Conservation (phyloP, 2,888 invertebrate species). For the Subacronicta megacephala region DNA sequence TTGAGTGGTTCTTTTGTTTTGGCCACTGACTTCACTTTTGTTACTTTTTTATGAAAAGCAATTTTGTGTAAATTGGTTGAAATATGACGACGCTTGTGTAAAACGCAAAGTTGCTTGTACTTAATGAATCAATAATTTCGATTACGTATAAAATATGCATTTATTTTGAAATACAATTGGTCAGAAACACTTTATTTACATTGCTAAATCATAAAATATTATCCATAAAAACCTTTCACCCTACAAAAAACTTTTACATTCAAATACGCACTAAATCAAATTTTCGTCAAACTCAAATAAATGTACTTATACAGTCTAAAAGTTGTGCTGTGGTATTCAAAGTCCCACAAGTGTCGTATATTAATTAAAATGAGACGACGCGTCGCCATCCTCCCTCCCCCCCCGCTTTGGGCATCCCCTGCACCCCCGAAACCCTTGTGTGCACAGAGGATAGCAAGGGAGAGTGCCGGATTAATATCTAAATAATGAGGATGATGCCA, state of each 20-base stretch:
- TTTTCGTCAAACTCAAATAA: constrained; percentile 41
- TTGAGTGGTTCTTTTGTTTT: too few species aligned
- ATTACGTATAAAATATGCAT: too few species aligned
- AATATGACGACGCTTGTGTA: too few species aligned
- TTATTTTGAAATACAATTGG: not conserved
- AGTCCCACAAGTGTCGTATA: constrained; percentile 72
- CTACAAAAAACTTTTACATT: constrained; percentile 25
- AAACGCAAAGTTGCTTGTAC: too few species aligned
- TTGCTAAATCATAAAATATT: not conserved
- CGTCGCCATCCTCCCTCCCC: constrained; percentile 27
- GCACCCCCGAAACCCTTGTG: constrained; percentile 28
- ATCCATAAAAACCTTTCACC: not conserved
- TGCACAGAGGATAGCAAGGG: constrained; percentile 56
- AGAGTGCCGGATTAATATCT: constrained; percentile 87
- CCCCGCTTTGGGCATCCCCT: constrained; percentile 16
- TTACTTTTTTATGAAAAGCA: too few species aligned
- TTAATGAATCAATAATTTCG: too few species aligned
- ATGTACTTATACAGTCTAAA: constrained; percentile 44
- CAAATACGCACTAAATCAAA: constrained; percentile 18
- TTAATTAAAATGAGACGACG: constrained; percentile 74
- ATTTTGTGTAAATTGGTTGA: too few species aligned
- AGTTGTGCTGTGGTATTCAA: constrained; percentile 36
- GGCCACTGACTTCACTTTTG: too few species aligned
- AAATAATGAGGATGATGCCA: constrained; percentile 86
- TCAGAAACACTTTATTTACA: not conserved